Percentiles rank a stretch among this genome's conserved stretches.
Conservation (phyloP, 2,888 invertebrate species). For the Hirtodrosophila confusa region DNA sequence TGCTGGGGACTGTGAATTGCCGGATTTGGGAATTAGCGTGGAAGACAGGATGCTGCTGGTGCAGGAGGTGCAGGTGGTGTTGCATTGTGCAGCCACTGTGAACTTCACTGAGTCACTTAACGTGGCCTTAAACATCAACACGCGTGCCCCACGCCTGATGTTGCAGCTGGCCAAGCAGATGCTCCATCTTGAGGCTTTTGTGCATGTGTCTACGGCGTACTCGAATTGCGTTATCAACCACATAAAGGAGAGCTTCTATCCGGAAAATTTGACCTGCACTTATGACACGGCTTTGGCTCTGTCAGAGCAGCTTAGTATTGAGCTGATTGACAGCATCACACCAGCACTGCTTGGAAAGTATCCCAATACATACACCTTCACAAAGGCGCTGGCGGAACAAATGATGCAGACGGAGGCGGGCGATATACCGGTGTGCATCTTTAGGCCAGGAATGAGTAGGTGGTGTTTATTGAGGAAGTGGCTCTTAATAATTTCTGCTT, state of each 20-base stretch:
- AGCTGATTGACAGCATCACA: slow-evolving; percentile 80
- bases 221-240: slow-evolving; percentile 86
- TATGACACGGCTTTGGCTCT: slow-evolving; percentile 80
- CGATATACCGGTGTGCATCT: slow-evolving; percentile 87
- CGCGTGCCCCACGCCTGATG: slow-evolving; percentile 88
- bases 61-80: slow-evolving; percentile 86
- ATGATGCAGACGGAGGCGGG: slow-evolving; percentile 86
- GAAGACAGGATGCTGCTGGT: slow-evolving; percentile 77
- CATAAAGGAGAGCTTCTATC: slow-evolving; percentile 84
- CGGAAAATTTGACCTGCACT: slow-evolving; percentile 74
- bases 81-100: slow-evolving; percentile 97
- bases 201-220: slow-evolving; percentile 89
- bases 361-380: slow-evolving; percentile 90
- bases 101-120: slow-evolving; percentile 89
- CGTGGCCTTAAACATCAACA: slow-evolving; percentile 88
- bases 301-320: slow-evolving; percentile 78
- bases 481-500: too few species aligned
- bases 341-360: slow-evolving; percentile 69
- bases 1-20: slow-evolving; percentile 82
- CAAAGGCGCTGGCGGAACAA: slow-evolving; percentile 89
- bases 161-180: slow-evolving; percentile 87
- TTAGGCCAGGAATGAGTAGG: slow-evolving; percentile 89
- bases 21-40: slow-evolving; percentile 82
- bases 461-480: slow-evolving; percentile 6
- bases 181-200: slow-evolving; percentile 84